Conservation (phyloP, 2,888 invertebrate species). For the Bruchidius siliquastri region DNA sequence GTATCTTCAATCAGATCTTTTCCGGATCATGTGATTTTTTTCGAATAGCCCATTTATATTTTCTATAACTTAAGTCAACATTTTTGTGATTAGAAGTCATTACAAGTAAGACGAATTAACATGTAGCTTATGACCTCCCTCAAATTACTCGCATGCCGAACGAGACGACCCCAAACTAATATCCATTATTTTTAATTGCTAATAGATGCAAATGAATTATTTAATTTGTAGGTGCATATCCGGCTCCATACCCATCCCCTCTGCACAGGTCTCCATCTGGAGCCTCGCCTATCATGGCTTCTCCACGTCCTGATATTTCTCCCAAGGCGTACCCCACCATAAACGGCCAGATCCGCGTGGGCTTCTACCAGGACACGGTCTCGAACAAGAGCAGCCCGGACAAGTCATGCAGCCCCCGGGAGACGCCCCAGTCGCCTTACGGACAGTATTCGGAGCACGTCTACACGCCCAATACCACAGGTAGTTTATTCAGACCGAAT, state of each 20-base stretch:
- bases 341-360: constrained; percentile 81
- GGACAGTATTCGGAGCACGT: constrained; percentile 55
- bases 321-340: constrained; percentile 64
- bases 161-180: too few species aligned
- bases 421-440: constrained; percentile 62
- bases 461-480: constrained; percentile 55
- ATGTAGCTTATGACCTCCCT: too few species aligned
- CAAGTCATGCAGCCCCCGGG: constrained; percentile 76
- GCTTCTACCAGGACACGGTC: constrained; percentile 85
- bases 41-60: too few species aligned
- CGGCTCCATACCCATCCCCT: constrained; percentile 69
- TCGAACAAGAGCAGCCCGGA: constrained; percentile 79
- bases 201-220: too few species aligned
- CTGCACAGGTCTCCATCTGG: constrained; percentile 66
- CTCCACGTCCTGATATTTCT: constrained; percentile 66
- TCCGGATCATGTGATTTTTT: too few species aligned
- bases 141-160: too few species aligned
- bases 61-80: too few species aligned
- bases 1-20: too few species aligned
- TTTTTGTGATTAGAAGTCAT: too few species aligned
- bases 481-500: constrained; percentile 16
- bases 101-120: too few species aligned
- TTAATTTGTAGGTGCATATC: constrained; percentile 48
- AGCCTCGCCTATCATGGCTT: constrained; percentile 61
- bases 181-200: too few species aligned